phyloP scores from a whole-genome alignment of 1,140 invertebrate species.

The Heliothis virescens region DNA sequence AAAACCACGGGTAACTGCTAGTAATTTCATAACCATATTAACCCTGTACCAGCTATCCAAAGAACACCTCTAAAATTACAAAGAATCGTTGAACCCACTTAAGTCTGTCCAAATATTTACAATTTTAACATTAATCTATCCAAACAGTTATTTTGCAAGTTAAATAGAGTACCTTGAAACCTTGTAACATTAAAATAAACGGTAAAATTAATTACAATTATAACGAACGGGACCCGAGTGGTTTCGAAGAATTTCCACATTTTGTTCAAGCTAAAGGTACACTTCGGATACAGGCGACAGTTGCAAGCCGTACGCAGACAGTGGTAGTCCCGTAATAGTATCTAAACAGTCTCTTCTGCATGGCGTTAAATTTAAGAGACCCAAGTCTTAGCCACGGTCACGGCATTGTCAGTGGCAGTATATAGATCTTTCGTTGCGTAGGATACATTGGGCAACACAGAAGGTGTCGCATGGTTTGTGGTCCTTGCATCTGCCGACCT shows the following conservation, averaged over 20 bases:
- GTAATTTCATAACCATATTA: neutral
- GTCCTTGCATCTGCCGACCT: too few species aligned
- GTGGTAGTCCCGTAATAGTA: too few species aligned
- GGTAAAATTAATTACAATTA: slow-evolving; percentile 42
- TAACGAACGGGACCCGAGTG: neutral
- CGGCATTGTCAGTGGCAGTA: too few species aligned
- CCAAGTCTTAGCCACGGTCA: too few species aligned
- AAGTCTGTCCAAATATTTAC: slow-evolving; percentile 13
- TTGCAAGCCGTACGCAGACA: too few species aligned
- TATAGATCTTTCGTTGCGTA: too few species aligned
- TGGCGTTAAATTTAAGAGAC: too few species aligned
- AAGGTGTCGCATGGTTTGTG: too few species aligned
- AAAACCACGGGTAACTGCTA: neutral
- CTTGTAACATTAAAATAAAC: slow-evolving; percentile 24
- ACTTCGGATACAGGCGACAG: neutral
- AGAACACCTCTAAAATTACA: neutral
- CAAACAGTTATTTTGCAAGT: slow-evolving; percentile 31
- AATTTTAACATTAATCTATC: slow-evolving; percentile 35
- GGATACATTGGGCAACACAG: too few species aligned
- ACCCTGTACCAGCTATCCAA: neutral
- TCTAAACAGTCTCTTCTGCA: too few species aligned
- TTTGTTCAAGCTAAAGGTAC: neutral
- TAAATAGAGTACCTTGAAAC: slow-evolving; percentile 18
- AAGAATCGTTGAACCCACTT: neutral
- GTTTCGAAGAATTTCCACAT: neutral